Base-by-base conservation (phyloP, 1,140 invertebrate species). In the Drosophila auraria region DNA sequence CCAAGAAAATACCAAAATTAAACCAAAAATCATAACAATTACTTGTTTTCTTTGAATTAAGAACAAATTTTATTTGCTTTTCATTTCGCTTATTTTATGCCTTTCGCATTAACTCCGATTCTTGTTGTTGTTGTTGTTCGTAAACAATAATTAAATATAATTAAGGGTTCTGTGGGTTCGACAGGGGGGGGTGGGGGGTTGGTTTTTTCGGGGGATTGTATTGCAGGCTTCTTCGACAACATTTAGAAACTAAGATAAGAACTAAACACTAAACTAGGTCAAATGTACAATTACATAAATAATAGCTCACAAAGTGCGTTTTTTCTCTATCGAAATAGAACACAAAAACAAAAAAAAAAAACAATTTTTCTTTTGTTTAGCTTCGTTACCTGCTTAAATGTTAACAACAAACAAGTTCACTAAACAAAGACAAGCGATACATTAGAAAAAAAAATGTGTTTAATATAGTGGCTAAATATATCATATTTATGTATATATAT, bases 171-270 rank as follows among this genome's bases (percentile, higher is more conserved):
- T 54, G 68, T 73, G 70, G 66, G 66, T 25, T 36, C 53, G 17
- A 54, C 40, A 30, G 49, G 27, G 54, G 47, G 9, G 36, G 64
- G 50, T 12, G 20, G 17, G 12, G 47, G n/a, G 27, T 8, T n/a
- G 12, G 47, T n/a, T 27, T 12, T 15, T n/a, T 72, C 45, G 54
- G 44, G 30, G 33, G 33, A 8, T 61, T 73, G 53, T 76, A 58
- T 76, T 76, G 72, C 58, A 40, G 75, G 59, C 51, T 79, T 71
- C 50, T 65, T 72, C 45, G 42, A 84, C 83, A 86, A 84, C 82
- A 84, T 78, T 87, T 87, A 87, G 74, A 87, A 80, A 87, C 83
- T 87, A 87, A 82, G 62, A 83, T 87, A 87, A 80, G 54, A 87
- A 90, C 87, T 81, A 90, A 87, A 87, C 78, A 78, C 78, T 87